Evolutionary conservation across 1,140 invertebrate species (phyloP).

Genomic region (Leptonema lineaticorne): DNA sequence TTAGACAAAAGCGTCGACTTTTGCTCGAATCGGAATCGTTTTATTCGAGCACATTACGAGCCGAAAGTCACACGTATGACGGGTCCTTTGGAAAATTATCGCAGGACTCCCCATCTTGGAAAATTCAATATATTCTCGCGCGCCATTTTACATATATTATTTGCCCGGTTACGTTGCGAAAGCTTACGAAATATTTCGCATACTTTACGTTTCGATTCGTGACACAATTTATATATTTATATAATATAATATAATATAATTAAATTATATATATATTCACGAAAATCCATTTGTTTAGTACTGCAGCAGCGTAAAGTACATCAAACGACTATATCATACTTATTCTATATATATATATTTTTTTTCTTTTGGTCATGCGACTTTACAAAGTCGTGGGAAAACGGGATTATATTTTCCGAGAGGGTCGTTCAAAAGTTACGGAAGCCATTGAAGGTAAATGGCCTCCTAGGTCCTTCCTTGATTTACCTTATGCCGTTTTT

Average conservation of each 20-base stretch:
- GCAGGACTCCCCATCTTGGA: too few species aligned
- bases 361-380: not conserved
- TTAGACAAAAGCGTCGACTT: slow-evolving; percentile 24
- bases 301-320: too few species aligned
- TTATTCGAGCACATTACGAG: not conserved
- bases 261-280: not conserved
- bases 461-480: slow-evolving; percentile 11
- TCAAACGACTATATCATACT: too few species aligned
- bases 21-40: slow-evolving; percentile 7
- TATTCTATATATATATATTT: not conserved
- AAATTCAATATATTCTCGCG: too few species aligned
- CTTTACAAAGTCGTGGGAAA: not conserved
- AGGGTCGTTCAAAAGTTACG: slow-evolving; percentile 2
- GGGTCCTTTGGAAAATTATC: not conserved
- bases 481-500: slow-evolving; percentile 14
- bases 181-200: too few species aligned
- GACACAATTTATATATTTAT: not conserved
- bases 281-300: not conserved
- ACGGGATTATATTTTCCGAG: slow-evolving; percentile 7
- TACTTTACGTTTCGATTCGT: too few species aligned
- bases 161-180: too few species aligned
- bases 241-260: not conserved
- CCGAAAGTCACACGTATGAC: slow-evolving; percentile 1
- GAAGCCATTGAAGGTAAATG: slow-evolving; percentile 16
- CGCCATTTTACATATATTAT: too few species aligned